phyloP scores from a whole-genome alignment of 2,888 invertebrate genomes.

The Andrena fulva region DNA sequence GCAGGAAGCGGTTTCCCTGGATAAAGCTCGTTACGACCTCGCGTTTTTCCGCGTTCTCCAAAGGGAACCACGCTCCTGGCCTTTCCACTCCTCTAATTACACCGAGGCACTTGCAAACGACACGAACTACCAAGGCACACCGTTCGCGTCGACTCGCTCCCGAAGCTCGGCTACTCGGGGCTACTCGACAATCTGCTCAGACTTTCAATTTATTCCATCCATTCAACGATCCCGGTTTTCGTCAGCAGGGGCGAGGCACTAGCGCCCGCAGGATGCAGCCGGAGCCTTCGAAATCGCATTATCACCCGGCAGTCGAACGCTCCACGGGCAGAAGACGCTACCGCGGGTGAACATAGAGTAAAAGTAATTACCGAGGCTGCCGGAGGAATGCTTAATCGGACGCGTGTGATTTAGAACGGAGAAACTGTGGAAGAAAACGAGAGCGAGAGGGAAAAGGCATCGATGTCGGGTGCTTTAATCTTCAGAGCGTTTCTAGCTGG shows the following conservation, averaged over 20 bases:
- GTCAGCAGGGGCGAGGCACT: not conserved
- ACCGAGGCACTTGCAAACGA: not conserved
- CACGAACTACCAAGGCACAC: too few relatives aligned
- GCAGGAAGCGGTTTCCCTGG: not conserved
- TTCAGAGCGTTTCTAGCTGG: not conserved
- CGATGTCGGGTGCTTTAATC: conserved; percentile 22
- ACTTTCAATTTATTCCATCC: too few relatives aligned
- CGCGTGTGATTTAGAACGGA: not conserved
- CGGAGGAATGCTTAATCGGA: not conserved
- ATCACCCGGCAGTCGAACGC: not conserved
- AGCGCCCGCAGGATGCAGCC: not conserved
- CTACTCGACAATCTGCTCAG: too few relatives aligned
- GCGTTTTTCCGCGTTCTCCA: not conserved
- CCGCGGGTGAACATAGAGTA: not conserved
- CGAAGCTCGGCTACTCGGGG: too few relatives aligned
- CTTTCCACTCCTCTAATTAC: not conserved
- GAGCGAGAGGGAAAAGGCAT: not conserved
- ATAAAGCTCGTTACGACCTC: not conserved
- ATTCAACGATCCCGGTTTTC: too few relatives aligned
- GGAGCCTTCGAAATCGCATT: not conserved
- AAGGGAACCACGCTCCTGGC: not conserved
- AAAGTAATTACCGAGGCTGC: not conserved
- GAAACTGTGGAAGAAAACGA: not conserved
- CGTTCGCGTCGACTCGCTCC: too few relatives aligned
- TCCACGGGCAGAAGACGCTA: not conserved